A percentile compares a stretch with the other conserved stretches of the same genome.
Conservation (phyloP, 2,888 invertebrate genomes). For the Drosophila sordidula region DNA sequence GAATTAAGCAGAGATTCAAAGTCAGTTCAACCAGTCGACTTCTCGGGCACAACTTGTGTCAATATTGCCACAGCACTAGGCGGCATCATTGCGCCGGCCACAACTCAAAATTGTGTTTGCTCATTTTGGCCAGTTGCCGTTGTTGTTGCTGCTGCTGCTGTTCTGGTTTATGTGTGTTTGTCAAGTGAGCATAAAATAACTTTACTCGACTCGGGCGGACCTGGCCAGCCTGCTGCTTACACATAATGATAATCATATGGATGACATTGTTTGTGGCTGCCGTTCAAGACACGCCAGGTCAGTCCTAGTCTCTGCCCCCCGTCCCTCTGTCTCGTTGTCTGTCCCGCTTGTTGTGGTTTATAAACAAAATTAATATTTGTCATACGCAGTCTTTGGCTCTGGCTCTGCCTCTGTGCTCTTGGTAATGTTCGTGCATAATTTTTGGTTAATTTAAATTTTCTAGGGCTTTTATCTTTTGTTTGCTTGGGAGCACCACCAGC, state of each 20-base stretch:
- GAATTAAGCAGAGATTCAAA: slow-evolving; percentile 22
- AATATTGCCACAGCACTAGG: slow-evolving; percentile 59
- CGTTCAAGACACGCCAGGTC: slow-evolving; percentile 61
- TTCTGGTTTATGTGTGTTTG: slow-evolving; percentile 66
- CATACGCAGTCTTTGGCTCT: slow-evolving; percentile 53
- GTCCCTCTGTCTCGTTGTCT: not conserved
- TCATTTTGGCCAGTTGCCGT: slow-evolving; percentile 36
- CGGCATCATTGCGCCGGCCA: slow-evolving; percentile 5
- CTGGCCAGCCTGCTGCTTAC: slow-evolving; percentile 32
- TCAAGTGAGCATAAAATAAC: slow-evolving; percentile 76
- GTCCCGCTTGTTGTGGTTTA: slow-evolving; percentile 48
- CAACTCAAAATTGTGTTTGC: slow-evolving; percentile 46
- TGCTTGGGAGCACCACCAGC: slow-evolving; percentile 44
- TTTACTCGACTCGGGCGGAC: slow-evolving; percentile 46
- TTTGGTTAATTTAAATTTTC: slow-evolving; percentile 82
- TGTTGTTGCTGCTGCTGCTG: slow-evolving; percentile 35
- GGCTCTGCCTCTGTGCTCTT: slow-evolving; percentile 24
- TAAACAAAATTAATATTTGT: slow-evolving; percentile 80
- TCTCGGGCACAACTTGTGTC: slow-evolving; percentile 42
- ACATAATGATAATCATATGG: slow-evolving; percentile 76
- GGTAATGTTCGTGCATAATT: slow-evolving; percentile 83
- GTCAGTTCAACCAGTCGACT: slow-evolving; percentile 13
- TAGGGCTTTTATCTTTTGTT: slow-evolving; percentile 78
- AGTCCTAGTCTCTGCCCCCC: slow-evolving; percentile 8
- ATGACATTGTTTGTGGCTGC: slow-evolving; percentile 77